Conservation (phyloP, 2,888 invertebrate species). For the Alentia gelatinosa region DNA sequence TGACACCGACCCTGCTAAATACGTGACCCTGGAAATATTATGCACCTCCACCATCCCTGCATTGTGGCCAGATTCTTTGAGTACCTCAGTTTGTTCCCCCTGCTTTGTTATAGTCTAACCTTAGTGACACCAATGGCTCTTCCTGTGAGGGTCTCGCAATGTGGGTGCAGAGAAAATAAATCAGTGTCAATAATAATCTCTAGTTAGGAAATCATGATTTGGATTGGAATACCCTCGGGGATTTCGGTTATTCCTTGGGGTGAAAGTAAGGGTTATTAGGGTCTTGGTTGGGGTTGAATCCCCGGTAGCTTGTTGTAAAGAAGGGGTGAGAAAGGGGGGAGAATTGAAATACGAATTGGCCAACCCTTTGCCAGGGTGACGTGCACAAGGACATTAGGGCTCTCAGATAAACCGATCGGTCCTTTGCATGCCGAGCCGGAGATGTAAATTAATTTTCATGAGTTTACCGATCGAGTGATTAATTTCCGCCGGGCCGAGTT, state of each 20-base stretch:
- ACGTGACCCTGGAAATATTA: not conserved
- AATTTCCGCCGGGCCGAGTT: not conserved
- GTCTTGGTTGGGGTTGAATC: not conserved
- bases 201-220: no score
- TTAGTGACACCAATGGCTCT: not conserved
- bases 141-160: no score
- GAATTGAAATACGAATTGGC: not conserved
- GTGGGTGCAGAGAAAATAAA: not conserved
- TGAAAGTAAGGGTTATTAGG: not conserved
- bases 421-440: not conserved
- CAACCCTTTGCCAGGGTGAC: not conserved
- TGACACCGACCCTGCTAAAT: not conserved
- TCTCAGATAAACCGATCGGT: not conserved
- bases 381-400: not conserved
- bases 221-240: not conserved
- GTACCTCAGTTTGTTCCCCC: not conserved
- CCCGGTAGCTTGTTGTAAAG: not conserved
- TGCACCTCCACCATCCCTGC: not conserved
- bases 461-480: constrained; percentile 17
- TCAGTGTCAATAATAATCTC: not conserved
- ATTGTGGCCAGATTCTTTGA: not conserved
- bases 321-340: not conserved
- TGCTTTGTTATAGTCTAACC: not conserved
- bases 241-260: not conserved
- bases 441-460: constrained; percentile 41